Evolutionary conservation across 1,140 invertebrate species (phyloP).

Genomic region (Pogonomyrmex barbatus): DNA sequence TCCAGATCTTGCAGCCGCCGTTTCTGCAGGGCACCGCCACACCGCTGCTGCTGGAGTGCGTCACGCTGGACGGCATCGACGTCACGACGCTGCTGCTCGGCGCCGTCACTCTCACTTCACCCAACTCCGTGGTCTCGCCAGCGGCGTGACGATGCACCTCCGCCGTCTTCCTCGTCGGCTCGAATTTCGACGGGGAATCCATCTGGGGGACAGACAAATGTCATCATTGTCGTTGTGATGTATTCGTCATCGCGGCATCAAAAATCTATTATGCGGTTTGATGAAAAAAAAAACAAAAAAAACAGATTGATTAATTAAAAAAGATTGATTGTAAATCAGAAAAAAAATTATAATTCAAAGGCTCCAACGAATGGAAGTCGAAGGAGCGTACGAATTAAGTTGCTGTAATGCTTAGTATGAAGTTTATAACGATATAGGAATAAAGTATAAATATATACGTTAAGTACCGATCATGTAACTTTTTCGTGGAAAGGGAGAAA

Average conservation of each 20-base stretch:
- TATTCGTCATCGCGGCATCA: not conserved
- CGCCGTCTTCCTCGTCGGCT: constrained; percentile 40
- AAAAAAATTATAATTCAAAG: too few relatives aligned
- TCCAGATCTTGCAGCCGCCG: constrained; percentile 69
- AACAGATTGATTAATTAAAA: not conserved
- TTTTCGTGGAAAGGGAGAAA: too few relatives aligned
- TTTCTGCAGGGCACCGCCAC: constrained; percentile 71
- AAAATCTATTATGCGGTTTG: not conserved
- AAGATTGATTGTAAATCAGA: too few relatives aligned
- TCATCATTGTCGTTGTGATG: not conserved
- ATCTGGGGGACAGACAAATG: constrained; percentile 74
- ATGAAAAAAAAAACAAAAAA: not conserved
- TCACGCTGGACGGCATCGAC: constrained; percentile 49
- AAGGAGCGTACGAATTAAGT: too few relatives aligned
- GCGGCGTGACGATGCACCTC: not conserved
- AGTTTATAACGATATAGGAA: too few relatives aligned
- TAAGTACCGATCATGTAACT: too few relatives aligned
- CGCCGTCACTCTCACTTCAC: constrained; percentile 70
- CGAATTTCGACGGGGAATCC: constrained; percentile 73
- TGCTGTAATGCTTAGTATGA: too few relatives aligned
- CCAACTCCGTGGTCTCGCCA: constrained; percentile 75
- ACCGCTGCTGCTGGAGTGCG: constrained; percentile 2
- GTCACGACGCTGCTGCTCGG: constrained; percentile 62
- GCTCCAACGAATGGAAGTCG: too few relatives aligned
- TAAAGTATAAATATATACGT: too few relatives aligned